Evolutionary conservation across 2,888 invertebrate species (phyloP), one percentile per base, ranked within the genome.

Genomic region (Ochropleura leucogaster): DNA sequence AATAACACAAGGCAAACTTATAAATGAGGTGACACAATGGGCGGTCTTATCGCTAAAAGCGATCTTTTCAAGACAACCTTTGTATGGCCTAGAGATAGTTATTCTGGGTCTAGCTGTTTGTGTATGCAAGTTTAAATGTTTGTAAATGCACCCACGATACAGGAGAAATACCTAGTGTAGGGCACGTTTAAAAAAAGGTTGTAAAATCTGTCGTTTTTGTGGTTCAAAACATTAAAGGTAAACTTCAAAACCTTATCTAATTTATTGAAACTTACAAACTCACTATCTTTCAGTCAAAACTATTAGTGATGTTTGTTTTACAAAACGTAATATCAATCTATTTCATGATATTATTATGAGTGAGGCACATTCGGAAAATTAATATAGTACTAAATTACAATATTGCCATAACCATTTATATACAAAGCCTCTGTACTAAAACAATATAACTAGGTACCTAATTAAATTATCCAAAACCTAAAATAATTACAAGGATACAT

Each of bases 401-500:
- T 47, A 9, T 42, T 49, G 8, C 12, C 4, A n/a, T 49, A 49
- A 72, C 6, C 14, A 49, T 72, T 30, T 57, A 16, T 20, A 4
- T 6, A 42, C 7, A 64, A 63, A 62, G 10, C 20, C 40, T 30
- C 18, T 30, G 7, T 30, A 44, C 7, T 51, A 78, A 71, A 49
- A n/a, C 59, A 59, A 16, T 16, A 8, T 40, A 59, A 4, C 57
- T 59, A n/a, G 49, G 9, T 30, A 51, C 49, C 30, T 57, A 68
- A 74, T 40, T 66, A 16, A 49, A 72, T 72, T 67, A 55, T 62
- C 16, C 40, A 71, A 68, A 74, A 65, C 12, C 40, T 0, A 72
- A 76, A 64, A 68, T 16, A 72, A 81, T 57, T 64, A 77, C 4
- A 57, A 53, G 44, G 40, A 57, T 59, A 9, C 74, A 51, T 53